A percentile compares a stretch with the other conserved stretches of the same genome.
These are phyloP conservation scores for Tamias sibiricus DNA, from an alignment of 2,113 vertebrate species.

Conservation along the genomic window DNA sequence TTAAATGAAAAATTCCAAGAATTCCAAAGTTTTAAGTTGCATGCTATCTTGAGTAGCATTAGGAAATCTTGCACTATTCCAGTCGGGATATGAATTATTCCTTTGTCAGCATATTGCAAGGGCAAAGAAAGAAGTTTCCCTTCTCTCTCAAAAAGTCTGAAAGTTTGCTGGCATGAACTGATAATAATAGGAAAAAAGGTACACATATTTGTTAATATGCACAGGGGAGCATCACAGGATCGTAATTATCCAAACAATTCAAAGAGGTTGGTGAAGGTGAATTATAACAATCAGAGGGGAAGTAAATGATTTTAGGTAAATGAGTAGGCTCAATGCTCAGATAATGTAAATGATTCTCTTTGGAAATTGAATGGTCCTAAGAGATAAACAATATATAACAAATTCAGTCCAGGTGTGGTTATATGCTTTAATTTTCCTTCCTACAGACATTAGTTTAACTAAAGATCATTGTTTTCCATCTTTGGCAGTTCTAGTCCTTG, in stretches of 20 bases:
- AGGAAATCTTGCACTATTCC: neutral
- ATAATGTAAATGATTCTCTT: neutral
- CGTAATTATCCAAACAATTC: neutral
- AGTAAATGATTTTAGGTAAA: neutral
- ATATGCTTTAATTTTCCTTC: neutral
- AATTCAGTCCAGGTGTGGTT: neutral
- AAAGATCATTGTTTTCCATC: neutral
- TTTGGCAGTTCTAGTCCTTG: neutral
- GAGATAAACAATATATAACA: neutral
- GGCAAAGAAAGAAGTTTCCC: neutral
- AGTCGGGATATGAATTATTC: neutral
- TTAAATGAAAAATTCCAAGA: neutral
- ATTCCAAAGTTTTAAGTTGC: neutral
- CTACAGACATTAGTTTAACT: neutral
- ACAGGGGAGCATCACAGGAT: neutral
- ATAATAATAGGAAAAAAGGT: neutral
- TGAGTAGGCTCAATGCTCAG: neutral
- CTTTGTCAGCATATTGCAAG: neutral
- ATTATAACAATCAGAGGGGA: neutral
- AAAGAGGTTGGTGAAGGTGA: neutral
- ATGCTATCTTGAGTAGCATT: neutral
- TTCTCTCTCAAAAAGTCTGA: neutral
- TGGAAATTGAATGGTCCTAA: neutral
- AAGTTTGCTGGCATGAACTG: neutral
- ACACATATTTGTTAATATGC: neutral